Percentiles rank a stretch among this genome's conserved stretches.
phyloP scores from a whole-genome alignment of 2,113 vertebrate species.

The Dipodomys ordii region DNA sequence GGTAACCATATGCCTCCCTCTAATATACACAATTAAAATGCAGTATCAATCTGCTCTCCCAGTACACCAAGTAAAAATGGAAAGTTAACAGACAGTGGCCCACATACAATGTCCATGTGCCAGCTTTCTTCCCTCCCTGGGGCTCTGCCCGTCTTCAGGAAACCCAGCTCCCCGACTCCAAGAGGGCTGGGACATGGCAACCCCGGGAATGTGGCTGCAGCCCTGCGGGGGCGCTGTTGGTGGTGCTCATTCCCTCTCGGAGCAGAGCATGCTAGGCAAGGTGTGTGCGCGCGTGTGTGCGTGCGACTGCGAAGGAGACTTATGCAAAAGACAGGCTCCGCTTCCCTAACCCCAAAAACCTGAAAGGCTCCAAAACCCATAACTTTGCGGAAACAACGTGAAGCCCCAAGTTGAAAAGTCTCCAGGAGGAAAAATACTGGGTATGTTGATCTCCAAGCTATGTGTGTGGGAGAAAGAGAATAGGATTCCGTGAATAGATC shows the following conservation, averaged over 20 bases:
- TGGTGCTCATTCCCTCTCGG: too few species aligned
- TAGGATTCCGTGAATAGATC: neutral
- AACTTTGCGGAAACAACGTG: neutral
- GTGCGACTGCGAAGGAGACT: neutral
- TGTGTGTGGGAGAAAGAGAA: too few species aligned
- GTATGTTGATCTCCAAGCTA: neutral
- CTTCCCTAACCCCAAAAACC: neutral
- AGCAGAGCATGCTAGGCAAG: too few species aligned
- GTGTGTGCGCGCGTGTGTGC: neutral
- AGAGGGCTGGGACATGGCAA: neutral
- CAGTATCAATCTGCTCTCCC: constrained; percentile 75
- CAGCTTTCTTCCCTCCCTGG: constrained; percentile 39
- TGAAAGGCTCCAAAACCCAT: neutral
- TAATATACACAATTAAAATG: constrained; percentile 80
- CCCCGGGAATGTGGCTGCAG: neutral
- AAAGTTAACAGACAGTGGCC: constrained; percentile 79
- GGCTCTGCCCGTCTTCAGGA: neutral
- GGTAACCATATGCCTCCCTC: constrained; percentile 69
- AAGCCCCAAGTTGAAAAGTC: neutral
- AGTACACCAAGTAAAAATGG: constrained; percentile 72
- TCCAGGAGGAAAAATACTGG: neutral
- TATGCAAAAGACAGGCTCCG: neutral
- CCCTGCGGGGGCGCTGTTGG: neutral
- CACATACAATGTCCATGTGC: constrained; percentile 58
- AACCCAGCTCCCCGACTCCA: neutral